Conservation (phyloP, 1,140 invertebrate genomes). For the Glomeris maerens region DNA sequence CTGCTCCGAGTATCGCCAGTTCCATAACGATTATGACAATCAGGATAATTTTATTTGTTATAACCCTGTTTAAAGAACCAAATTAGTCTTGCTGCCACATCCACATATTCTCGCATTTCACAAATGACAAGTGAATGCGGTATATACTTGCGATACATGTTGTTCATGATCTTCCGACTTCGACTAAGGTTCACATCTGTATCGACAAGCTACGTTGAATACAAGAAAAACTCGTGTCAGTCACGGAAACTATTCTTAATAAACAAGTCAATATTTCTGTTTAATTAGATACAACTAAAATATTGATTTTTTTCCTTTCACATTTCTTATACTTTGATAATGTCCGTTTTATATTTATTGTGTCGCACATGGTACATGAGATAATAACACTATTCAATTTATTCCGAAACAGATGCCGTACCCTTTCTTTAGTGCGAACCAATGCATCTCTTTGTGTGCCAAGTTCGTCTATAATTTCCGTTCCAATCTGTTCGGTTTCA, state of each 20-base stretch:
- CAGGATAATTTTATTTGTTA: no score
- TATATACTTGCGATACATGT: slow-evolving; percentile 43
- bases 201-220: slow-evolving; percentile 37
- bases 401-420: slow-evolving; percentile 16
- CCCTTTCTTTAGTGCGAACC: slow-evolving; percentile 39
- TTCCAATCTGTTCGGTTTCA: slow-evolving; percentile 63
- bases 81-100: no score
- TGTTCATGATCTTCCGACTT: slow-evolving; percentile 41
- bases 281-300: neutral
- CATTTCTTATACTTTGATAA: neutral
- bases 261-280: neutral
- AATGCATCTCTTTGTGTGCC: slow-evolving; percentile 47
- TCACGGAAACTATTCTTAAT: neutral
- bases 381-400: neutral
- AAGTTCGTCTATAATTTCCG: slow-evolving; percentile 53
- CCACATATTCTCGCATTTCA: no score
- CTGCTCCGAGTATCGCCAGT: no score
- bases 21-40: no score
- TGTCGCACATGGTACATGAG: neutral
- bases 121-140: no score
- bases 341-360: neutral
- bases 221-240: neutral
- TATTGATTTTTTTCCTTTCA: neutral
- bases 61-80: no score
- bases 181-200: slow-evolving; percentile 45